Percentiles rank a stretch among this genome's conserved stretches.
Conservation (phyloP, 1,140 invertebrate species). For the Drosophila punjabiensis region DNA sequence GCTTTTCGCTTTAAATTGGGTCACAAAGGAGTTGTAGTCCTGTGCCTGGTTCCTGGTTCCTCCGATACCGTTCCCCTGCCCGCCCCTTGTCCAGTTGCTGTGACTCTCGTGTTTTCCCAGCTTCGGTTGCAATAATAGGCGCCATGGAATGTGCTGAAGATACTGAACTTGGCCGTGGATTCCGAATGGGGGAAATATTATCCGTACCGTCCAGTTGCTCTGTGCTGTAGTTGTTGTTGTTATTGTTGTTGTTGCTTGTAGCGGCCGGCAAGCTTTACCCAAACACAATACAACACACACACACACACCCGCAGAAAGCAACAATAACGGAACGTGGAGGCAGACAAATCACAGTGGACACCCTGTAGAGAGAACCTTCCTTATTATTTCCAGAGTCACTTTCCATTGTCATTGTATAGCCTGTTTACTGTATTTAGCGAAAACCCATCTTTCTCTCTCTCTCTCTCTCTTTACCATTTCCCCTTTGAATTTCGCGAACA, state of each 20-base stretch:
- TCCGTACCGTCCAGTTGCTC: constrained; percentile 13
- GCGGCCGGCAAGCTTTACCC: constrained; percentile 20
- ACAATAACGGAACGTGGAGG: constrained; percentile 9
- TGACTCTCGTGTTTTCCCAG: constrained; percentile 3
- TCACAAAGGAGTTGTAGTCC: constrained; percentile 48
- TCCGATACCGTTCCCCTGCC: constrained; percentile 11
- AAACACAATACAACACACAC: constrained; percentile 4
- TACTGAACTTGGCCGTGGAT: constrained; percentile 81
- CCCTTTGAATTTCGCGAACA: constrained; percentile 25
- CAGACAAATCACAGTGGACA: constrained; percentile 3
- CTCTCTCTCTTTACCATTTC: neutral
- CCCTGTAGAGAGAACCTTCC: neutral
- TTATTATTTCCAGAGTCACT: neutral
- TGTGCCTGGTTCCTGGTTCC: constrained; percentile 9
- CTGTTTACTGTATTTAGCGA: constrained; percentile 21
- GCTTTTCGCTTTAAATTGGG: constrained; percentile 62
- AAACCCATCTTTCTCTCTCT: constrained; percentile 2
- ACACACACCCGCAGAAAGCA: constrained; percentile 6
- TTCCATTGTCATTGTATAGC: constrained; percentile 1
- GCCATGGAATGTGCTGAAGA: constrained; percentile 75
- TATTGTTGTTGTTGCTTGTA: constrained; percentile 23
- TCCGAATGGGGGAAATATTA: constrained; percentile 29
- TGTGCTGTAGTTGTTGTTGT: constrained; percentile 14
- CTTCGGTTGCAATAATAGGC: constrained; percentile 63
- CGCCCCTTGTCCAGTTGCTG: neutral